A percentile compares a stretch with the other conserved stretches of the same genome.
Conservation (phyloP, 37 sponge, comb jelly and placozoan genomes). For the Aplysina aerophoba region DNA sequence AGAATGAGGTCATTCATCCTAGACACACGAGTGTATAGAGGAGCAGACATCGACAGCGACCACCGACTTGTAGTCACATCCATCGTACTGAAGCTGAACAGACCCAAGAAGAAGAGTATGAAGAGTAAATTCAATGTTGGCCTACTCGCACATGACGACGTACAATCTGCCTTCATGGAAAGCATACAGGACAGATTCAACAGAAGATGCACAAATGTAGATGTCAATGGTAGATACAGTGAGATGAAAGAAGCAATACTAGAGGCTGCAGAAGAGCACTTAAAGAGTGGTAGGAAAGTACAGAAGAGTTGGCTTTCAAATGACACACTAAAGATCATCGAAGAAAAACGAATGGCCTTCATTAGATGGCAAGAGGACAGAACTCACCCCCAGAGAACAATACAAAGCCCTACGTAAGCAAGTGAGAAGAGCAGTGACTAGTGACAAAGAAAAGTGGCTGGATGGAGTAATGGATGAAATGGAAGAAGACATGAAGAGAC, state of each 20-base stretch:
- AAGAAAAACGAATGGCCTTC: constrained; percentile 21
- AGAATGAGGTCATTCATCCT: constrained; percentile 21
- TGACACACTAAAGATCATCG: background rate
- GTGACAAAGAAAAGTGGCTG: constrained; percentile 28
- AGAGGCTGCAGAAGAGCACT: constrained; percentile 14
- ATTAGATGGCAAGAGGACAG: constrained; percentile 25
- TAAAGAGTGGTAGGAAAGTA: background rate
- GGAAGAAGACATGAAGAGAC: constrained; percentile 30
- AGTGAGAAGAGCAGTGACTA: constrained; percentile 26
- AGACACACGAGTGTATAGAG: constrained; percentile 25
- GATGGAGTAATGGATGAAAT: constrained; percentile 9
- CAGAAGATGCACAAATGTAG: background rate
- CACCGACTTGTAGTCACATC: constrained; percentile 22
- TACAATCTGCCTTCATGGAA: constrained; percentile 8
- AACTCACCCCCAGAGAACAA: background rate
- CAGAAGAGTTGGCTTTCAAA: constrained; percentile 22
- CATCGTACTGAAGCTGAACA: constrained; percentile 3
- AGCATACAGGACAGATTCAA: background rate
- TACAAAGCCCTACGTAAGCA: constrained; percentile 15
- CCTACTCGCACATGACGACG: background rate
- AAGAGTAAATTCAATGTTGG: background rate
- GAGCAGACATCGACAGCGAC: constrained; percentile 16
- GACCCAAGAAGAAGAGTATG: background rate
- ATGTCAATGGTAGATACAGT: constrained; percentile 15
- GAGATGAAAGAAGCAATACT: constrained; percentile 27